Evolutionary conservation across 2,888 invertebrate genomes (phyloP), one percentile per base, ranked within the genome.

Genomic region (Cephalotes varians): DNA sequence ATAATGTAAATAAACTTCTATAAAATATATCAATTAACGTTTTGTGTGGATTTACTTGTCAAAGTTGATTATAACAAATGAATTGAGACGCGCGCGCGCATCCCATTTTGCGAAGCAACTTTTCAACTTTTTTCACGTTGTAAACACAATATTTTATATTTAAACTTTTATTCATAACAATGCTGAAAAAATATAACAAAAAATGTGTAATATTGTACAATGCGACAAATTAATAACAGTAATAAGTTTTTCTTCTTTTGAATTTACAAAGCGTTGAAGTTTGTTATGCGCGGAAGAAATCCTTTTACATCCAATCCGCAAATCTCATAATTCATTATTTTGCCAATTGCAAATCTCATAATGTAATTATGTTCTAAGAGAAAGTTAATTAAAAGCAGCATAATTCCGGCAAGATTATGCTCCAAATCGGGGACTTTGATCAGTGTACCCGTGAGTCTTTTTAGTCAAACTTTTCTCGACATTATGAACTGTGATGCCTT

Each of bases 391-490:
- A 34, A 64, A 49, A n/a, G 25, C 7, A 62, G 7, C 9, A 74
- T 62, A 74, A 49, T 62, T 64, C 4, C 15, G 12, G 12, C 12
- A 18, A 49, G 64, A 74, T 74, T 21, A 54, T 37, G 9, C 21
- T 34, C 7, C 34, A 69, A 69, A 54, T 74, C 34, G 18, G 2
- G 47, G 49, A 10, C 25, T 74, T 74, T 74, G 18, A 74, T 74
- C 47, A 64, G 21, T 31, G n/a, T 40, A 60, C 6, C 21, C 34
- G 47, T 25, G 47, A 34, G 10, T 15, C 34, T 49, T 64, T 62
- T 5, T 10, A 34, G 18, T 34, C 34, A 76, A 51, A 76, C 28
- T 76, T 76, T 67, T 67, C 51, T 76, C 67, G 37, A 76, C 28
- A 18, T 54, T 74, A 49, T 67, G 28, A 69, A 28, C 15, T 40